phyloP scores from a whole-genome alignment of 2,888 invertebrate species.

The Incurvaria masculella region DNA sequence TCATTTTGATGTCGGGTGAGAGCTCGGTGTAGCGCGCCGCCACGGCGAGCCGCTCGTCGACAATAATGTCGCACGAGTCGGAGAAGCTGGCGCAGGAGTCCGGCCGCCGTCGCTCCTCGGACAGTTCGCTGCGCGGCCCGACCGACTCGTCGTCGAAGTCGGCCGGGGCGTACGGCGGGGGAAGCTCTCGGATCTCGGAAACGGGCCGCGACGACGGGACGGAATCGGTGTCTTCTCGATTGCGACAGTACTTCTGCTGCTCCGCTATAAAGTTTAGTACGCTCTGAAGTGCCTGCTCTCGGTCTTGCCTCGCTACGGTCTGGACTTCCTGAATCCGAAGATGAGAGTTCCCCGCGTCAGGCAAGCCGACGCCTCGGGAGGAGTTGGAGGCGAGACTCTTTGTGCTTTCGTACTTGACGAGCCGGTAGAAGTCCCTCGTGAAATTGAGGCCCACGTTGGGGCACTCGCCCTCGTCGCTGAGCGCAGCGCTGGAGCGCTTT shows the following conservation, averaged over 20 bases:
- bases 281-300: conserved; percentile 68
- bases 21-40: conserved; percentile 43
- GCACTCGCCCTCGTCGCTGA: conserved; percentile 65
- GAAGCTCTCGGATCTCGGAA: conserved; percentile 57
- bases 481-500: conserved; percentile 65
- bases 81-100: conserved; percentile 51
- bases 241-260: conserved; percentile 68
- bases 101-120: conserved; percentile 44
- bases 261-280: conserved; percentile 74
- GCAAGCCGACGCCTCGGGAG: conserved; percentile 61
- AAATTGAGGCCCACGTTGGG: conserved; percentile 70
- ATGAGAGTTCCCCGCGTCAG: conserved; percentile 42
- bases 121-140: conserved; percentile 45
- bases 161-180: conserved; percentile 48
- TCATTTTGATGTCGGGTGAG: conserved; percentile 35
- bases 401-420: conserved; percentile 78
- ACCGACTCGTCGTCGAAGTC: conserved; percentile 50
- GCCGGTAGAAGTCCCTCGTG: conserved; percentile 74
- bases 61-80: conserved; percentile 43
- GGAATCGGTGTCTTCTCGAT: conserved; percentile 57
- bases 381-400: conserved; percentile 75
- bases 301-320: conserved; percentile 53
- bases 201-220: conserved; percentile 52
- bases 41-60: conserved; percentile 31
- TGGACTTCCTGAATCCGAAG: conserved; percentile 46